Evolutionary conservation across 2,888 invertebrate genomes (phyloP), one percentile per base, ranked within the genome.

Genomic region (Plagodis pulveraria): DNA sequence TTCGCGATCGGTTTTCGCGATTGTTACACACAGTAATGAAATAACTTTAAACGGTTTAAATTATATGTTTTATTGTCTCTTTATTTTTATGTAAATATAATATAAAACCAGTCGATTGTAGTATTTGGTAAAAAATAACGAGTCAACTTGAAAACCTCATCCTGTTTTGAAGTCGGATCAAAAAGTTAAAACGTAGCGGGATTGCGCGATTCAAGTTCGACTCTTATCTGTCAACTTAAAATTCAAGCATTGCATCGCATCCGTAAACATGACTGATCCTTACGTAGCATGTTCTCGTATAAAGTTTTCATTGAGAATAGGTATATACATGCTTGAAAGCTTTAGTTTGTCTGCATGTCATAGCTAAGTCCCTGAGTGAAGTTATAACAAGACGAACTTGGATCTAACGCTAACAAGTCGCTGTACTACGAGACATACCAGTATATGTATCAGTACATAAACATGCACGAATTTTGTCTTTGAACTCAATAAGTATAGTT

Each of bases 381-480:
- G 81, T 85, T 84, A 81, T 86, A 87, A 87, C 86, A 83, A 87
- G 85, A 77, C 81, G 81, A 86, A 85, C 84, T 86, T 83, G 72
- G 71, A 74, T 78, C 76, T 73, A 70, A 73, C 72, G 72, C 80
- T 86, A 86, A 84, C 84, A 85, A 86, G 82, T 83, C 78, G 41
- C 48, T 58, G 67, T 66, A 67, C 65, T 66, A 62, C 65, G 65
- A 71, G 76, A 75, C 76, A 72, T 76, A 22, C 73, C 10, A 66
- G 69, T 68, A 63, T 38, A 38, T 38, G 2, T 5, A 38, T 38
- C 38, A 76, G 66, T 63, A 65, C 45, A 11, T 63, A 55, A 63
- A 41, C 33, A 40, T 45, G 12, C 11, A 34, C 10, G 22, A 9
- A 8, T 38, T 38, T 38, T 38, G 38, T 38, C 22, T n/a, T n/a